These are phyloP conservation scores for Dissostichus mawsoni DNA, from an alignment of 2,113 vertebrate species.

Conservation along the genomic window DNA sequence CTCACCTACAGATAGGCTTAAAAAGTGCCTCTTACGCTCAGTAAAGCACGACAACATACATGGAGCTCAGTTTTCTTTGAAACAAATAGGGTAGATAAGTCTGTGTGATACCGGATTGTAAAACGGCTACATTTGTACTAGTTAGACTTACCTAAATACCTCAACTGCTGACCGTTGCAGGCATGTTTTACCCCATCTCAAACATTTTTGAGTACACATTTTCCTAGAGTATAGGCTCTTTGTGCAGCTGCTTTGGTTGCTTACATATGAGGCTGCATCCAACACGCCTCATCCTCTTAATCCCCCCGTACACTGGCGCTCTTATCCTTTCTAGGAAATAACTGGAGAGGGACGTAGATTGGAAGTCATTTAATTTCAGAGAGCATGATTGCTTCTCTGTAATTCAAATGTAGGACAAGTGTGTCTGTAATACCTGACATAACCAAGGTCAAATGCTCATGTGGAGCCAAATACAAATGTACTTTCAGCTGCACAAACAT, in stretches of 20 bases:
- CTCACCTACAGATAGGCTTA: not conserved
- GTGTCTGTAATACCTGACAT: not conserved
- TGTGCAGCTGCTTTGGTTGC: not conserved
- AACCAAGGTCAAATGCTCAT: not conserved
- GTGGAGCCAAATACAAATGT: not conserved
- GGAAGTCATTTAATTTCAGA: conserved; percentile 5
- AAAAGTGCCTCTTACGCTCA: not conserved
- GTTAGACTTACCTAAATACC: not conserved
- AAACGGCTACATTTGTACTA: not conserved
- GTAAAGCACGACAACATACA: no score
- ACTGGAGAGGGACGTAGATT: not conserved
- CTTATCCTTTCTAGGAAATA: conserved; percentile 26
- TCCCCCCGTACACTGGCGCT: not conserved
- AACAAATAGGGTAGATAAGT: not conserved
- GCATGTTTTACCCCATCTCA: not conserved
- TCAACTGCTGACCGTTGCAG: not conserved
- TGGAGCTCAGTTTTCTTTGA: not conserved
- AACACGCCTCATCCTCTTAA: not conserved
- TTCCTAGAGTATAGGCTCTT: not conserved
- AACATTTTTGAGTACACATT: not conserved
- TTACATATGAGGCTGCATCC: not conserved
- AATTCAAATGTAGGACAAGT: not conserved
- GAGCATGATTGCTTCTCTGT: not conserved
- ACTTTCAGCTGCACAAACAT: not conserved
- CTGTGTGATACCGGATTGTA: no score